These are phyloP conservation scores for Chlamydotis undulata DNA, from an alignment of 2,113 vertebrate species.

Conservation along the genomic window DNA sequence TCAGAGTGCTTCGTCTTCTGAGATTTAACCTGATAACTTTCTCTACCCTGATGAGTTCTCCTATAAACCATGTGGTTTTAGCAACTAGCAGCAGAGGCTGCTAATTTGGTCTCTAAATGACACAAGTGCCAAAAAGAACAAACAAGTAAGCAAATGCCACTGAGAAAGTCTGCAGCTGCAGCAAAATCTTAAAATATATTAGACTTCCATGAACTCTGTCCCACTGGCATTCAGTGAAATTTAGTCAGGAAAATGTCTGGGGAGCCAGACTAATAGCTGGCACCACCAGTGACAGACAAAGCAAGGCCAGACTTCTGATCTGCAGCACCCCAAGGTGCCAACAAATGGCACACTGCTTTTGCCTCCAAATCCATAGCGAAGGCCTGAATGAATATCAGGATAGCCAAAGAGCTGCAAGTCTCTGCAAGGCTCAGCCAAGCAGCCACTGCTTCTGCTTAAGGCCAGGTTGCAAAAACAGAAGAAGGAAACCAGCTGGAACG, in stretches of 20 bases:
- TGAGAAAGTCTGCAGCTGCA: not conserved
- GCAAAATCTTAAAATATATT: not conserved
- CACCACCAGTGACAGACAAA: not conserved
- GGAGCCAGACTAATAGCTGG: not conserved
- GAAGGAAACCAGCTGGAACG: constrained; percentile 7
- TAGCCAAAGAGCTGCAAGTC: not conserved
- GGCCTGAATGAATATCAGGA: not conserved
- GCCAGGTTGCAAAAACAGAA: not conserved
- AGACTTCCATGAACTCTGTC: not conserved
- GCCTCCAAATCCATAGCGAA: not conserved
- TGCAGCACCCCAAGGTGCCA: not conserved
- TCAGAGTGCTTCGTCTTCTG: not conserved
- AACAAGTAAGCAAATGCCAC: not conserved
- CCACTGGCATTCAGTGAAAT: not conserved
- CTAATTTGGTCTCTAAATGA: not conserved
- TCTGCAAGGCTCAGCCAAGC: not conserved
- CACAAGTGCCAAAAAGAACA: not conserved
- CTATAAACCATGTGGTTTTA: not conserved
- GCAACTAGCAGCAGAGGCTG: not conserved
- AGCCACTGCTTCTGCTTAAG: not conserved
- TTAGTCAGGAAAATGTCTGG: not conserved
- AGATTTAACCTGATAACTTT: not conserved
- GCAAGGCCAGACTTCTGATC: not conserved
- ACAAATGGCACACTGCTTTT: not conserved
- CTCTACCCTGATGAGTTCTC: not conserved